phyloP scores from a whole-genome alignment of 2,888 invertebrate species.

The Pediacus dermestoides region DNA sequence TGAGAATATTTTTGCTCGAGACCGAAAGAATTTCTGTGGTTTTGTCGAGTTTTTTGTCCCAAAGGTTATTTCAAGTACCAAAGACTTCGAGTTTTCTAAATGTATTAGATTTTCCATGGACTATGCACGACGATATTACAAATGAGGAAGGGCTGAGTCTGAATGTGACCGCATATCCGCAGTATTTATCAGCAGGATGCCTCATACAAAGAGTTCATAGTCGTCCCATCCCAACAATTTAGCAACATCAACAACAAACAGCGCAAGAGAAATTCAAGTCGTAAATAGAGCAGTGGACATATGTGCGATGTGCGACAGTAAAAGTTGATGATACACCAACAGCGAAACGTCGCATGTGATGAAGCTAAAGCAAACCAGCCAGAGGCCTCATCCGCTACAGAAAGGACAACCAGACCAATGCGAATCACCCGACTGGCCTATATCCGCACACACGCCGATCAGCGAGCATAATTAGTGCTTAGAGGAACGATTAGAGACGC shows the following conservation, averaged over 20 bases:
- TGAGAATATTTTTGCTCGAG: no score
- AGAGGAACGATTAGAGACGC: constrained; percentile 4
- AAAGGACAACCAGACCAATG: constrained; percentile 9
- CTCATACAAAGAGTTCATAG: no score
- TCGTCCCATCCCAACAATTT: constrained; percentile 10
- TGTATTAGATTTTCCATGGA: no score
- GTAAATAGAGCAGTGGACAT: constrained; percentile 8
- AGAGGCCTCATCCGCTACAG: neutral
- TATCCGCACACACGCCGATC: constrained; percentile 7
- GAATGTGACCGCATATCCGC: constrained; percentile 17
- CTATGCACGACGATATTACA: no score
- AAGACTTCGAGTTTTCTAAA: no score
- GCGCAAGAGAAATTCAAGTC: constrained; percentile 10
- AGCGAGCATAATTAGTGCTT: constrained; percentile 6
- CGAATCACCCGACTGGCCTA: constrained; percentile 14
- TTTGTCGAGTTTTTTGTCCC: no score
- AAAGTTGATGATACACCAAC: no score
- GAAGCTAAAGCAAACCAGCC: no score
- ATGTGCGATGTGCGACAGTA: no score
- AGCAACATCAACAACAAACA: constrained; percentile 7
- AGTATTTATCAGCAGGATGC: constrained; percentile 12
- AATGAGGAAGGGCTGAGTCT: constrained; percentile 12
- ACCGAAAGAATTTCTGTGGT: no score
- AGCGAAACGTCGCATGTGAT: no score
- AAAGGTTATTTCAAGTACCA: no score